Evolutionary conservation across 1,140 invertebrate species (phyloP).

Genomic region (Tenebrio molitor): DNA sequence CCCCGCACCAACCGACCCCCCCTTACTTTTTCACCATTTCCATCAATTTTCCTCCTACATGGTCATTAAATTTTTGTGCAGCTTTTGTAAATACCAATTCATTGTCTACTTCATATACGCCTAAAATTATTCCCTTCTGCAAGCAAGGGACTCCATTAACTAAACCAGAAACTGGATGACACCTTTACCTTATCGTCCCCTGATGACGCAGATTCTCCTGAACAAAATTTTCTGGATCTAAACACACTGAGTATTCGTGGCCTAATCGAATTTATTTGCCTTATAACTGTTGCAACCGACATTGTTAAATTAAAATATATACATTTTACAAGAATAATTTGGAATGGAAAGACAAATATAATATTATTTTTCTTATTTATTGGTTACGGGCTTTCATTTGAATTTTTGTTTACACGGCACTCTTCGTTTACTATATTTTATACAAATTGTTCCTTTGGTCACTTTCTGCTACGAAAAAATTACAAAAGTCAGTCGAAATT

Average conservation of each 20-base stretch:
- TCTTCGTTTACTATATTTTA: background rate
- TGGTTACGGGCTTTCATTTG: constrained; percentile 46
- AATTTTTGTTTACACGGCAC: constrained; percentile 6
- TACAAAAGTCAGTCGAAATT: too few species aligned
- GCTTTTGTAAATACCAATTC: constrained; percentile 49
- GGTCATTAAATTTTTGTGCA: constrained; percentile 49
- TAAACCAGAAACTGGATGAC: too few species aligned
- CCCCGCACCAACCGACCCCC: background rate
- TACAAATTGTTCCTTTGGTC: background rate
- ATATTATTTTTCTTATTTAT: constrained; percentile 53
- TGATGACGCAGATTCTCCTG: constrained; percentile 48
- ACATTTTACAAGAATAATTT: constrained; percentile 58
- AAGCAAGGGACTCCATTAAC: background rate
- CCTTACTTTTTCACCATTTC: constrained; percentile 48
- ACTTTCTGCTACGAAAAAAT: background rate
- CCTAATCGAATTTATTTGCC: constrained; percentile 47
- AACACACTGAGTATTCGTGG: constrained; percentile 41
- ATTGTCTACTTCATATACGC: constrained; percentile 61
- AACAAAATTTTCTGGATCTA: constrained; percentile 48
- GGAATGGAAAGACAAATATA: constrained; percentile 51
- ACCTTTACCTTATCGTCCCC: constrained; percentile 53
- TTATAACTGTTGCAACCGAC: constrained; percentile 51
- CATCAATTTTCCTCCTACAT: constrained; percentile 44
- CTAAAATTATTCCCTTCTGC: constrained; percentile 51
- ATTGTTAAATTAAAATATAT: constrained; percentile 52